Conservation (phyloP, 2,113 vertebrate genomes). For the Daboia siamensis region DNA sequence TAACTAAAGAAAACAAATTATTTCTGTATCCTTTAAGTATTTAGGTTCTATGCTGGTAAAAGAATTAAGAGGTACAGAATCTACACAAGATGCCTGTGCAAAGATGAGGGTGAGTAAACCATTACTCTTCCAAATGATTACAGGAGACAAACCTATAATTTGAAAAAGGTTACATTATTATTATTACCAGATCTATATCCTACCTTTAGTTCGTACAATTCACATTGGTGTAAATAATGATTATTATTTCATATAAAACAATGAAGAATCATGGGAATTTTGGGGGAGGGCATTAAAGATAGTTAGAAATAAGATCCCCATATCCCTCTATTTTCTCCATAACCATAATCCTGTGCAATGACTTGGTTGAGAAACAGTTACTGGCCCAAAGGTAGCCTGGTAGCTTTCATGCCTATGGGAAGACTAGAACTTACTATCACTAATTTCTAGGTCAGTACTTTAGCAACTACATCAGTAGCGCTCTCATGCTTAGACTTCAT, state of each 20-base stretch:
- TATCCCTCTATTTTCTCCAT: not conserved
- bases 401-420: not conserved
- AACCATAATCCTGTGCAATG: not conserved
- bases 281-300: too few species aligned
- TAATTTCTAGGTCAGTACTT: not conserved
- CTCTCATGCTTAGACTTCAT: not conserved
- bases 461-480: not conserved
- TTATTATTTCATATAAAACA: not conserved
- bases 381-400: not conserved
- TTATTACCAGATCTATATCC: not conserved
- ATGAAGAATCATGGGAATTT: not conserved
- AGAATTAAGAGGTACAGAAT: constrained; percentile 96
- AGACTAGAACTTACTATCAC: not conserved
- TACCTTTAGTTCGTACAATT: constrained; percentile 20
- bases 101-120: constrained; percentile 94
- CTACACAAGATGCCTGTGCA: constrained; percentile 96
- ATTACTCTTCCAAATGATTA: constrained; percentile 28
- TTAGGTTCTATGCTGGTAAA: constrained; percentile 99
- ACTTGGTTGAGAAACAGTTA: not conserved
- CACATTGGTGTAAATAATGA: not conserved
- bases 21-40: constrained; percentile 78
- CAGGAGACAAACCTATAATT: constrained; percentile 32
- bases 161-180: constrained; percentile 42
- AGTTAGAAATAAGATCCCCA: not conserved
- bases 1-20: constrained; percentile 24